A percentile compares a stretch with the other conserved stretches of the same genome.
Evolutionary conservation across 2,888 invertebrate species (phyloP).

Genomic region (Maniola hyperantus): DNA sequence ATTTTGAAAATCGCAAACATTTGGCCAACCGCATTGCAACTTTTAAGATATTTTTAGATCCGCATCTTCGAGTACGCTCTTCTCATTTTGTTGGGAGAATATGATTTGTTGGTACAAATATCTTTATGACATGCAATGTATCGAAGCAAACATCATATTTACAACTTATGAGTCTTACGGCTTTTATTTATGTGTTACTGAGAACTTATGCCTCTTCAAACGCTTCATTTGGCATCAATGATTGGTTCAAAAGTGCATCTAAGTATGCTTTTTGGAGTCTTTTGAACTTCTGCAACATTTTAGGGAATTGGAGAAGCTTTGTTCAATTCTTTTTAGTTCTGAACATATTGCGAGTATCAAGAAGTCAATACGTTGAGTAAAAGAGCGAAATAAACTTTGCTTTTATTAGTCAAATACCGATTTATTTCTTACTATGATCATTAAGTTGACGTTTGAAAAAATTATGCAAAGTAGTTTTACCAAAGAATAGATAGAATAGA

Average conservation of each 20-base stretch:
- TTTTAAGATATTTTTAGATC: constrained; percentile 3
- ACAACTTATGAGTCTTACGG: background rate
- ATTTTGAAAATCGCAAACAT: constrained; percentile 10
- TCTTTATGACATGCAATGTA: background rate
- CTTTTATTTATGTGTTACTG: background rate
- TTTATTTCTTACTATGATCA: too few species aligned
- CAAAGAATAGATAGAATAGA: too few species aligned
- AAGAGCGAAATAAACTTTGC: too few species aligned
- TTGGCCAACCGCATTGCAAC: background rate
- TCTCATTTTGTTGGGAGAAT: background rate
- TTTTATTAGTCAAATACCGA: too few species aligned
- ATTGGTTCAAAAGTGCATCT: background rate
- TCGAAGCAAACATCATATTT: background rate
- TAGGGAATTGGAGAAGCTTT: background rate
- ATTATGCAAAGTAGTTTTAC: too few species aligned
- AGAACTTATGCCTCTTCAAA: background rate
- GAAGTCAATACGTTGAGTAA: too few species aligned
- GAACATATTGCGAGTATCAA: too few species aligned
- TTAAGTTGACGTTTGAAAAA: too few species aligned
- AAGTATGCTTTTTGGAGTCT: background rate
- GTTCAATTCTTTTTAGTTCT: too few species aligned
- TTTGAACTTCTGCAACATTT: background rate
- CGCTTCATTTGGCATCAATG: background rate
- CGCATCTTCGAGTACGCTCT: background rate
- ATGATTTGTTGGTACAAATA: constrained; percentile 9